phyloP scores from a whole-genome alignment of 1,140 invertebrate species.

The Atta colombica region DNA sequence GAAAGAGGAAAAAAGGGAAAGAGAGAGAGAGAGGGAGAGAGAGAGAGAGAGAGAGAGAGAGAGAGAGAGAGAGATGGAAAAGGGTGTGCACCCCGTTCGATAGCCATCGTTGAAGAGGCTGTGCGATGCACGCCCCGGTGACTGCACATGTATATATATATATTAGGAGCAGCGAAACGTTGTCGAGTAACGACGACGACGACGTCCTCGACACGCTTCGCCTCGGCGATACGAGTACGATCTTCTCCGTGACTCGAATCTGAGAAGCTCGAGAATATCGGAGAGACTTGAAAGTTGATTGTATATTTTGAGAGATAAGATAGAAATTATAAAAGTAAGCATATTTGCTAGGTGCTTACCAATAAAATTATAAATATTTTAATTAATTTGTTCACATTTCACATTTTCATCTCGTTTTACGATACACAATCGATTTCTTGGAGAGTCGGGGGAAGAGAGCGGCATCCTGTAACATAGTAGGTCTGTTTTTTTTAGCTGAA shows the following conservation, averaged over 20 bases:
- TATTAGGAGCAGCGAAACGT: slow-evolving; percentile 45
- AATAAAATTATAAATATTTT: too few relatives aligned
- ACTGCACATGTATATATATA: slow-evolving; percentile 22
- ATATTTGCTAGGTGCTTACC: too few relatives aligned
- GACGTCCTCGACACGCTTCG: slow-evolving; percentile 58
- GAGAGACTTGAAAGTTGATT: neutral
- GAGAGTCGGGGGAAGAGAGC: neutral
- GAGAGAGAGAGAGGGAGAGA: too few relatives aligned
- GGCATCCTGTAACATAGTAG: too few relatives aligned
- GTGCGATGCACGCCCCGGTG: slow-evolving; percentile 40
- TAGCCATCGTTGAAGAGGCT: slow-evolving; percentile 9
- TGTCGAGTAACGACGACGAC: slow-evolving; percentile 10
- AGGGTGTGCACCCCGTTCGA: slow-evolving; percentile 51
- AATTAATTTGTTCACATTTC: too few relatives aligned
- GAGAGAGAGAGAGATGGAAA: neutral
- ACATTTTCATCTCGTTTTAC: too few relatives aligned
- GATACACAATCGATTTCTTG: too few relatives aligned
- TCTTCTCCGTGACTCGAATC: neutral
- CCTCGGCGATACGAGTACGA: neutral
- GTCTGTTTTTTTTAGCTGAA: too few relatives aligned
- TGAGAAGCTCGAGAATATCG: neutral
- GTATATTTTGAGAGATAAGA: too few relatives aligned
- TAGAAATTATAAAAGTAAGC: too few relatives aligned
- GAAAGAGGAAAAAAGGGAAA: neutral
- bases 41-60: too few relatives aligned